These are phyloP conservation scores for Micropterix aruncella DNA, from an alignment of 2,888 invertebrate genomes.

Conservation along the genomic window DNA sequence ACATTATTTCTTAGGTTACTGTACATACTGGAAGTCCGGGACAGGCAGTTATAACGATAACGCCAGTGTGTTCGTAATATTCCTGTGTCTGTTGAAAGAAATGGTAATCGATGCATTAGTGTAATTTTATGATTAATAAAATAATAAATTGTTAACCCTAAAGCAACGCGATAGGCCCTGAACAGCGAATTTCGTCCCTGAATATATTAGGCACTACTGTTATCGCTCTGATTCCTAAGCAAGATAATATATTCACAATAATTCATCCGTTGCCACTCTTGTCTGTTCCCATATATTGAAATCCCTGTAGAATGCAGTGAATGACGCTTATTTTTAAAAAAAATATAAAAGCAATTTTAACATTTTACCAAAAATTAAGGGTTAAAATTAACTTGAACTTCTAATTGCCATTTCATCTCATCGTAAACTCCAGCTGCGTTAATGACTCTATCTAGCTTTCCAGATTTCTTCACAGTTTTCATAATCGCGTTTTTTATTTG, in stretches of 20 bases:
- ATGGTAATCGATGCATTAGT: no score
- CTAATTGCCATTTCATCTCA: background rate
- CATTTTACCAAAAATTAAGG: no score
- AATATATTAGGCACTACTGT: constrained; percentile 41
- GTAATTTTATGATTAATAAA: background rate
- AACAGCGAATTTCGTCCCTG: constrained; percentile 43
- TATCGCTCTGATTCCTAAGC: constrained; percentile 36
- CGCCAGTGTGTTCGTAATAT: background rate
- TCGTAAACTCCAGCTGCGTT: background rate
- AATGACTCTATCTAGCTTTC: background rate
- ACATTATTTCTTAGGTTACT: background rate
- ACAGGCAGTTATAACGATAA: background rate
- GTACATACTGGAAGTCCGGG: background rate
- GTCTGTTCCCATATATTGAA: constrained; percentile 41
- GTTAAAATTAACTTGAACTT: background rate
- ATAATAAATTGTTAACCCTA: constrained; percentile 17
- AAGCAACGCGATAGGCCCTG: constrained; percentile 35
- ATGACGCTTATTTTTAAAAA: background rate
- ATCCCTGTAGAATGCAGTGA: constrained; percentile 31
- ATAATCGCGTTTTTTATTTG: background rate
- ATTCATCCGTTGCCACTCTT: constrained; percentile 43
- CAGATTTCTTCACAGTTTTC: background rate
- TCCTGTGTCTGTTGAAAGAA: background rate
- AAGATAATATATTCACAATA: constrained; percentile 50
- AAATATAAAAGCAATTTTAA: no score